Conservation (phyloP, 2,797 vertebrate species). For the Sebastes cheni region DNA sequence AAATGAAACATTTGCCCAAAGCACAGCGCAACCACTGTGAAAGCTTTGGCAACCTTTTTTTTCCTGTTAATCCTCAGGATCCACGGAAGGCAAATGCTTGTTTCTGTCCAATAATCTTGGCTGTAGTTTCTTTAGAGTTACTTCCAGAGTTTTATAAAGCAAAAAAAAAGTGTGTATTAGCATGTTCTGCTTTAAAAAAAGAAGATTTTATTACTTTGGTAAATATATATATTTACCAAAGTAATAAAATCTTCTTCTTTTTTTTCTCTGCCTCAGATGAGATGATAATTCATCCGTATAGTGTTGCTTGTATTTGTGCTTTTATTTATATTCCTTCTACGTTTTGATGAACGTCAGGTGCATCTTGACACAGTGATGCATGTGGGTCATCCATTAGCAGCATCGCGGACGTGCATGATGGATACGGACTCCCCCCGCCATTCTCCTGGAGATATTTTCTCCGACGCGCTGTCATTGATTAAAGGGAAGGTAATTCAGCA, state of each 20-base stretch:
- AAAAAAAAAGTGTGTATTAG: not conserved
- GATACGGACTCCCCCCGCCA: constrained; percentile 47
- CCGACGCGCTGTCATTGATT: constrained; percentile 74
- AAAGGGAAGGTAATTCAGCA: constrained; percentile 69
- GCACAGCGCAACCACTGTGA: not conserved
- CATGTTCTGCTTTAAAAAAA: constrained; percentile 5
- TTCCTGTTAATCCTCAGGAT: constrained; percentile 39
- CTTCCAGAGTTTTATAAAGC: constrained; percentile 9
- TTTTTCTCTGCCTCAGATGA: not conserved
- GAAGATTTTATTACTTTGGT: too few species aligned
- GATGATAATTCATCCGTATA: constrained; percentile 23
- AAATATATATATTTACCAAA: not conserved
- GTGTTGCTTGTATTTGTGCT: constrained; percentile 19
- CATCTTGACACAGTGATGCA: constrained; percentile 63
- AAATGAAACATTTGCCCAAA: not conserved
- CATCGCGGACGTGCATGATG: constrained; percentile 53
- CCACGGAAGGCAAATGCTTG: constrained; percentile 11
- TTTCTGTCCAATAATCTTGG: not conserved
- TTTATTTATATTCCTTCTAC: constrained; percentile 43
- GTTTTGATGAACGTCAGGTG: constrained; percentile 56
- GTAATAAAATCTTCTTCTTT: not conserved
- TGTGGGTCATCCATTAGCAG: constrained; percentile 62
- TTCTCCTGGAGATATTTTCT: constrained; percentile 67
- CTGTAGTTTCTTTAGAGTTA: constrained; percentile 28
- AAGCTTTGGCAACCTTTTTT: constrained; percentile 7